phyloP scores from a whole-genome alignment of 2,797 vertebrate species.

The Rhadinocentrus ornatus region DNA sequence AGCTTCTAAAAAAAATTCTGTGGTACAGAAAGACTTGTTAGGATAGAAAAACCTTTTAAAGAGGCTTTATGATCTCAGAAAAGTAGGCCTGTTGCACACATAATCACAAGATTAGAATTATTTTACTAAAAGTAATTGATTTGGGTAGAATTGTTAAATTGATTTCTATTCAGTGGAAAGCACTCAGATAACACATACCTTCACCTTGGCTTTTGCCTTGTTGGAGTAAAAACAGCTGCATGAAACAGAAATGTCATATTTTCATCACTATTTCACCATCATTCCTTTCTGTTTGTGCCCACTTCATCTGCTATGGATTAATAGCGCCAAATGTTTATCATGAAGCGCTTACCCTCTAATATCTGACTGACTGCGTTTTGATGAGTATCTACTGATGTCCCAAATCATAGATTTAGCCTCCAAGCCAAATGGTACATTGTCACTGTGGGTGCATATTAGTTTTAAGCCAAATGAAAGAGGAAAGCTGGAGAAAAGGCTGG shows the following conservation, averaged over 20 bases:
- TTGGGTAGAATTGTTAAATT: neutral
- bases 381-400: neutral
- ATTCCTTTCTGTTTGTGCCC: neutral
- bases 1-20: neutral
- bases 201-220: neutral
- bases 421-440: neutral
- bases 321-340: neutral
- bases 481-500: neutral
- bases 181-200: neutral
- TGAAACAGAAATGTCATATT: neutral
- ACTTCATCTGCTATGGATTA: conserved; percentile 4
- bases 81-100: neutral
- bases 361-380: neutral
- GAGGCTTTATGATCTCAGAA: neutral
- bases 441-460: neutral
- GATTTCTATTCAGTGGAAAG: neutral
- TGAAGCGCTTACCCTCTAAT: neutral
- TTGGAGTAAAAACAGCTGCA: neutral
- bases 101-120: neutral
- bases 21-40: neutral
- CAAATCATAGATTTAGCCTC: neutral
- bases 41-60: neutral
- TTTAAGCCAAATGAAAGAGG: neutral
- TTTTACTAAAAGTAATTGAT: neutral
- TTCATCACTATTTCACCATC: neutral